phyloP scores from a whole-genome alignment of 2,113 vertebrate genomes.

The Tursiops truncatus region DNA sequence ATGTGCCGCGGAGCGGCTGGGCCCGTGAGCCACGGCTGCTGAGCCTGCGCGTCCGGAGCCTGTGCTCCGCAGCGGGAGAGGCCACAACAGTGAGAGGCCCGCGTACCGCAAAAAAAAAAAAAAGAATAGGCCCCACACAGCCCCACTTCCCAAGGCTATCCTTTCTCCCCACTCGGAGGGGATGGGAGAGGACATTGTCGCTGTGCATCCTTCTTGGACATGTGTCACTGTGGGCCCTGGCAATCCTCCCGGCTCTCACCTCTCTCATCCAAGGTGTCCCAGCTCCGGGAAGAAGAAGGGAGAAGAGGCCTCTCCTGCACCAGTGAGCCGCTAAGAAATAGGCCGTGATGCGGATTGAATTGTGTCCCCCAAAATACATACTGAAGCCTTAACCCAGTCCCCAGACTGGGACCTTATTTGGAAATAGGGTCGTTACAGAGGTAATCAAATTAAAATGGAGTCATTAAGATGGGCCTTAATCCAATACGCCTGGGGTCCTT shows the following conservation, averaged over 20 bases:
- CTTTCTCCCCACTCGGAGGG: not conserved
- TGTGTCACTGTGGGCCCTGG: too few relatives aligned
- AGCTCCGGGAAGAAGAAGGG: not conserved
- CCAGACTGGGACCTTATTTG: not conserved
- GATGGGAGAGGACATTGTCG: not conserved
- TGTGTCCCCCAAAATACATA: not conserved
- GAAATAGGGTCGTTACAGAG: not conserved
- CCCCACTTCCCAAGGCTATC: not conserved
- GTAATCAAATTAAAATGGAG: not conserved
- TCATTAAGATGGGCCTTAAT: not conserved
- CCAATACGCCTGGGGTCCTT: not conserved
- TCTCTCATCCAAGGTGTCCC: not conserved
- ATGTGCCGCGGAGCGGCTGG: too few relatives aligned
- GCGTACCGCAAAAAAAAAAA: too few relatives aligned
- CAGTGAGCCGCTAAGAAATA: not conserved
- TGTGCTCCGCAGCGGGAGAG: too few relatives aligned
- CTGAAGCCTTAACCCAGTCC: not conserved
- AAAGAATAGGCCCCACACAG: too few relatives aligned
- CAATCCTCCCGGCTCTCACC: not conserved
- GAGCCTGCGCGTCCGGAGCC: too few relatives aligned
- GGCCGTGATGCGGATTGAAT: not conserved
- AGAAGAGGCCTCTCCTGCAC: not conserved
- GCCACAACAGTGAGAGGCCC: too few relatives aligned
- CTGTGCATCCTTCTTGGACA: not conserved
- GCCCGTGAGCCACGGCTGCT: too few relatives aligned